Conservation (phyloP, 2,113 vertebrate species). For the Brachyhypopomus gauderio region DNA sequence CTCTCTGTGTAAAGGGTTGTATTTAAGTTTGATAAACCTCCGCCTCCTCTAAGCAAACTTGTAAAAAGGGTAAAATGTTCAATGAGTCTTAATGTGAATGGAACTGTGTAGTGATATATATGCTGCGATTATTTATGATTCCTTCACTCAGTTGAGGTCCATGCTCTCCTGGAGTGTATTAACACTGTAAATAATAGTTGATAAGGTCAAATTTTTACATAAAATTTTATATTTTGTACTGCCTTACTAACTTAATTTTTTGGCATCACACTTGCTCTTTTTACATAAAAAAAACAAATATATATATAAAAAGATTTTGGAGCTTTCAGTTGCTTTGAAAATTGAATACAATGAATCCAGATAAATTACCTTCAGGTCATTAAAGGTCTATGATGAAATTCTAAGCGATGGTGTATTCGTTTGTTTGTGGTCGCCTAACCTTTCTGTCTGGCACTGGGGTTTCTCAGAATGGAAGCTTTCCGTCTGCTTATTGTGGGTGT, state of each 20-base stretch:
- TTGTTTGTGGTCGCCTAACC: background rate
- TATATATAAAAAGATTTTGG: slow-evolving; percentile 55
- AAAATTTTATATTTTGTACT: slow-evolving; percentile 78
- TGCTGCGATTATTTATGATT: slow-evolving; percentile 72
- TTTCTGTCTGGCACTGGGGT: background rate
- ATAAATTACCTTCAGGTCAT: slow-evolving; percentile 57
- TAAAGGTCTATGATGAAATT: slow-evolving; percentile 28
- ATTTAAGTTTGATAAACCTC: slow-evolving; percentile 27
- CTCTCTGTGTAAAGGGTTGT: slow-evolving; percentile 25
- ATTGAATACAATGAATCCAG: slow-evolving; percentile 56
- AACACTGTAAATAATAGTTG: slow-evolving; percentile 71
- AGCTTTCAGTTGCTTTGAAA: slow-evolving; percentile 67
- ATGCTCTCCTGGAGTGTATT: slow-evolving; percentile 63
- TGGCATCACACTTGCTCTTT: slow-evolving; percentile 59
- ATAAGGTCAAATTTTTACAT: slow-evolving; percentile 70
- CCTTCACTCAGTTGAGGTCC: slow-evolving; percentile 58
- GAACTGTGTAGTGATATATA: slow-evolving; percentile 68
- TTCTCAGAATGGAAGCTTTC: too few species aligned
- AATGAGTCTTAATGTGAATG: slow-evolving; percentile 67
- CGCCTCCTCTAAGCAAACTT: slow-evolving; percentile 45
- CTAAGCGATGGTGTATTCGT: background rate
- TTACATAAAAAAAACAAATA: slow-evolving; percentile 47
- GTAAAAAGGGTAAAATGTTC: slow-evolving; percentile 51
- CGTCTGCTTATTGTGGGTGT: too few species aligned
- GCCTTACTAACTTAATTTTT: slow-evolving; percentile 77